These are phyloP conservation scores for Aurelia coerulea DNA, from an alignment of 30 jellyfish, hydroid and myxozoan genomes.

Conservation along the genomic window DNA sequence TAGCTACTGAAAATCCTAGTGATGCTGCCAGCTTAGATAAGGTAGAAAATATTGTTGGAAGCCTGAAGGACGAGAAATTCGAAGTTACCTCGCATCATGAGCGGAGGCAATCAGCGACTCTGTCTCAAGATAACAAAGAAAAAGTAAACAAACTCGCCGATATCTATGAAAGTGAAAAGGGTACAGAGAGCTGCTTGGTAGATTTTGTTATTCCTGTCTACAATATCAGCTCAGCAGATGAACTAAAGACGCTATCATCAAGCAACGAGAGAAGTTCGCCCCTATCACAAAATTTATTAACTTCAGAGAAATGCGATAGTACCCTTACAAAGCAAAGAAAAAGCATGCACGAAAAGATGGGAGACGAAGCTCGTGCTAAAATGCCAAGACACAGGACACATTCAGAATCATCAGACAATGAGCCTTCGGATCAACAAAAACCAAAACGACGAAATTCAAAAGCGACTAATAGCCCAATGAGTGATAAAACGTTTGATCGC, in stretches of 20 bases:
- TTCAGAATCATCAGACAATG: background rate
- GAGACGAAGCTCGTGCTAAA: background rate
- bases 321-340: background rate
- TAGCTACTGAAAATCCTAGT: no score
- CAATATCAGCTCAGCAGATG: background rate
- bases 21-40: background rate
- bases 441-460: constrained; percentile 9
- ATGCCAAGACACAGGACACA: background rate
- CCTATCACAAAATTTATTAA: no score
- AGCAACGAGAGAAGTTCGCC: background rate
- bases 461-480: constrained; percentile 35
- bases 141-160: background rate
- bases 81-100: no score
- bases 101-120: background rate
- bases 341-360: background rate
- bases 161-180: background rate
- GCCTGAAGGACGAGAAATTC: no score
- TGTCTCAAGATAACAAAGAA: background rate
- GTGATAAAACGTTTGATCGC: constrained; percentile 48
- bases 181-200: background rate
- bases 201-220: background rate
- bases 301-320: background rate
- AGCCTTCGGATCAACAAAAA: constrained; percentile 16
- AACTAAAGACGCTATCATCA: background rate
- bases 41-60: no score